A percentile compares a stretch with the other conserved stretches of the same genome.
Conservation (phyloP, 2,888 invertebrate genomes). For the Chironomus tentans region DNA sequence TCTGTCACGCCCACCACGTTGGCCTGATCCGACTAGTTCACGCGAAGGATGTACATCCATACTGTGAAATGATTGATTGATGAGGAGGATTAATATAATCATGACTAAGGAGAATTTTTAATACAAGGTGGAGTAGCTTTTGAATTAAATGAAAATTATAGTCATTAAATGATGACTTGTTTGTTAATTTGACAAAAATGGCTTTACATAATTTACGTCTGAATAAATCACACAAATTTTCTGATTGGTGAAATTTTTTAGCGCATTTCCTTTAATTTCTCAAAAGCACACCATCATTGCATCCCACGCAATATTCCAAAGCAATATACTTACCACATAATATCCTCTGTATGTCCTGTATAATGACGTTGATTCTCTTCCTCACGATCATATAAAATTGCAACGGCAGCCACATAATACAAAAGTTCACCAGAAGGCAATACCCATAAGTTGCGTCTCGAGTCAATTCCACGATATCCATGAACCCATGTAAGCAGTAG, state of each 20-base stretch:
- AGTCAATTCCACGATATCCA: conserved; percentile 88
- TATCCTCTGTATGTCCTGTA: conserved; percentile 84
- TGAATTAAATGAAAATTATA: no score
- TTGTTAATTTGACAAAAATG: no score
- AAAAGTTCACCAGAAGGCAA: conserved; percentile 87
- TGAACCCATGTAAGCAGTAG: conserved; percentile 90
- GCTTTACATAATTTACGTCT: no score
- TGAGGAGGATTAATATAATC: not conserved
- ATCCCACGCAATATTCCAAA: not conserved
- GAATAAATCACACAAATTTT: no score
- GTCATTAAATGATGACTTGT: no score
- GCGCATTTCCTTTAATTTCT: no score
- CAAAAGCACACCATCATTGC: no score
- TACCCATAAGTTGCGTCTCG: conserved; percentile 82
- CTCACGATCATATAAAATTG: conserved; percentile 76
- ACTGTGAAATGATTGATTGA: conserved; percentile 41
- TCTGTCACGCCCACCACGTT: conserved; percentile 71
- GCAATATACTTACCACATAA: conserved; percentile 61
- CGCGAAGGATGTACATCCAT: conserved; percentile 83
- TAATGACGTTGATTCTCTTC: conserved; percentile 85
- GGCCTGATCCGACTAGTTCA: conserved; percentile 82
- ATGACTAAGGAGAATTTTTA: not conserved
- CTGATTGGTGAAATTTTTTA: no score
- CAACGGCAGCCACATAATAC: conserved; percentile 88
- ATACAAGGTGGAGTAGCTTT: no score